Conservation (phyloP, 92 coral and sea anemone species). For the Phenganax subtilis region DNA sequence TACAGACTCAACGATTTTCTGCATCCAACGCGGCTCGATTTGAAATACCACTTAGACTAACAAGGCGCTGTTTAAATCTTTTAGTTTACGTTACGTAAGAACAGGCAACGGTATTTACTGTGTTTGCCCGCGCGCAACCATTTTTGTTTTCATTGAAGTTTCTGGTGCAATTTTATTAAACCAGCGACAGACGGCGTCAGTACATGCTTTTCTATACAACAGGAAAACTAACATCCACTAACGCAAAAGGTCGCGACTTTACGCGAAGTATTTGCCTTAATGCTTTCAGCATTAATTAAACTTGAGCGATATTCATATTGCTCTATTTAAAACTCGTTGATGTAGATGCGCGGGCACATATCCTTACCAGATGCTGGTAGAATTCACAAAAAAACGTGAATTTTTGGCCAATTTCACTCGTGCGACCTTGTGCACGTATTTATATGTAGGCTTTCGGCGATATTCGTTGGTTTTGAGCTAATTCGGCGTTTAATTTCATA, state of each 20-base stretch:
- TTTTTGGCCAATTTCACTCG: background rate
- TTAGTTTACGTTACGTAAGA: too few species aligned
- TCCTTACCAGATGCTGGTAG: background rate
- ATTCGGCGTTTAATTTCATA: background rate
- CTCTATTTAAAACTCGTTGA: conserved; percentile 33
- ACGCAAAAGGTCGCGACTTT: background rate
- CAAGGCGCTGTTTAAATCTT: too few species aligned
- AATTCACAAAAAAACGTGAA: background rate
- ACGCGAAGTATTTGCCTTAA: conserved; percentile 2
- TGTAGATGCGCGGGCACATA: background rate
- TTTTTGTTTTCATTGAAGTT: background rate
- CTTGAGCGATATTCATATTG: background rate
- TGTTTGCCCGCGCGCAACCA: background rate
- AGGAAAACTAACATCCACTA: background rate
- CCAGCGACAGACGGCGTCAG: background rate
- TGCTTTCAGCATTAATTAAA: conserved; percentile 34
- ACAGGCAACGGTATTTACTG: background rate
- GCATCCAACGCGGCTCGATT: too few species aligned
- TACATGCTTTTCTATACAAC: background rate
- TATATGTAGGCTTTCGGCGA: background rate
- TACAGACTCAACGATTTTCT: too few species aligned
- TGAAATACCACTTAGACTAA: too few species aligned
- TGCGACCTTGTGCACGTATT: background rate
- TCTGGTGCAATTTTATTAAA: background rate
- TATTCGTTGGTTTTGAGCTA: background rate